Conservation (phyloP, 2,797 vertebrate species). For the Chelon auratus region DNA sequence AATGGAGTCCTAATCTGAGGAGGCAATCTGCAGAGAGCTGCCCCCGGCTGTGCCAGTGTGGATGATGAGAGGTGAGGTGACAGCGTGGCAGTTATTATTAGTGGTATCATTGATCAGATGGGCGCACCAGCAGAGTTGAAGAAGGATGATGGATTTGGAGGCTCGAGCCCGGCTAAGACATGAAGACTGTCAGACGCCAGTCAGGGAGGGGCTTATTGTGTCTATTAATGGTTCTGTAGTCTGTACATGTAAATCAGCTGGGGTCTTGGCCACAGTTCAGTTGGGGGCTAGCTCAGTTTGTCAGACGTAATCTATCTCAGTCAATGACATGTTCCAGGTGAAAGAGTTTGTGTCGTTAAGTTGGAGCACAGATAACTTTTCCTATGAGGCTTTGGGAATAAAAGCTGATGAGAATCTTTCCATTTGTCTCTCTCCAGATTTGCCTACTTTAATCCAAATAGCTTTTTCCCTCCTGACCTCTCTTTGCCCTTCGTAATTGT, state of each 20-base stretch:
- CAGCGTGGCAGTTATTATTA: slow-evolving; percentile 86
- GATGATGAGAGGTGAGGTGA: slow-evolving; percentile 81
- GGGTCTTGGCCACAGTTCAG: slow-evolving; percentile 53
- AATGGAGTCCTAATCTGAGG: slow-evolving; percentile 86
- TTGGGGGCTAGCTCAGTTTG: slow-evolving; percentile 34
- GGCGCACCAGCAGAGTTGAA: slow-evolving; percentile 65
- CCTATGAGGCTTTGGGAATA: slow-evolving; percentile 6
- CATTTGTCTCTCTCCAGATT: slow-evolving; percentile 22
- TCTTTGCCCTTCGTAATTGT: slow-evolving; percentile 20
- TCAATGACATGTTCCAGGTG: slow-evolving; percentile 38
- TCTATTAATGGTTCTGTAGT: slow-evolving; percentile 31
- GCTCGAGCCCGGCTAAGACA: slow-evolving; percentile 68
- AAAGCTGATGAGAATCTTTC: slow-evolving; percentile 24
- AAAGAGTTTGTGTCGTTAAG: slow-evolving; percentile 40
- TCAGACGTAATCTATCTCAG: slow-evolving; percentile 55
- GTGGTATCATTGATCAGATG: slow-evolving; percentile 87
- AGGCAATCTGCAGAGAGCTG: slow-evolving; percentile 84
- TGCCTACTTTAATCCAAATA: slow-evolving; percentile 19
- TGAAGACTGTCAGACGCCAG: slow-evolving; percentile 64
- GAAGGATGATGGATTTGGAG: slow-evolving; percentile 82
- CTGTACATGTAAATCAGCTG: slow-evolving; percentile 52
- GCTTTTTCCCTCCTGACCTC: slow-evolving; percentile 1
- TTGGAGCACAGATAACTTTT: slow-evolving; percentile 26
- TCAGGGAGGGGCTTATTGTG: slow-evolving; percentile 38
- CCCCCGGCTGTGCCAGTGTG: slow-evolving; percentile 77